A percentile compares a stretch with the other conserved stretches of the same genome.
phyloP scores from a whole-genome alignment of 2,888 invertebrate species.

The Nezara viridula region DNA sequence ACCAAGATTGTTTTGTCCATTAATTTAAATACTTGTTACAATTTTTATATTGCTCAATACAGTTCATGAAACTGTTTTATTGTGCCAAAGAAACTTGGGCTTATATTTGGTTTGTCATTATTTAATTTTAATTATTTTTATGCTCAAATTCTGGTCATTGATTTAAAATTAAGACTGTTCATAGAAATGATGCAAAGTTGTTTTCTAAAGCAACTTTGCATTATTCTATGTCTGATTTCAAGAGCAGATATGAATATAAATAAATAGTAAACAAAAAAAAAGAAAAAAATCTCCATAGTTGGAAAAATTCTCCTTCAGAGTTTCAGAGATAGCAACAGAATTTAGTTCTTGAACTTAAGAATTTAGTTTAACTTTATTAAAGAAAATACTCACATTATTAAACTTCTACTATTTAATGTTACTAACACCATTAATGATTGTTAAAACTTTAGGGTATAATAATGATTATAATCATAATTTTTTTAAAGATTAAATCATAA shows the following conservation, averaged over 20 bases:
- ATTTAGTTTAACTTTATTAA: no score
- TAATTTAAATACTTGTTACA: neutral
- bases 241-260: neutral
- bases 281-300: neutral
- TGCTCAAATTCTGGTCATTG: conserved; percentile 3
- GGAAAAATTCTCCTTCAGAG: neutral
- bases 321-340: neutral
- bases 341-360: neutral
- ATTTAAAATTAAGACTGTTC: neutral
- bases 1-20: conserved; percentile 24
- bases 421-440: neutral
- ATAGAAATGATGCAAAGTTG: neutral
- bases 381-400: neutral
- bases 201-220: neutral
- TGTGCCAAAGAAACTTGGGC: conserved; percentile 54
- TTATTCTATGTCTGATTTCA: neutral
- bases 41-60: conserved; percentile 55
- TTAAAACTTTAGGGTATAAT: neutral
- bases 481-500: neutral
- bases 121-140: neutral
- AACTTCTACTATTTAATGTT: neutral
- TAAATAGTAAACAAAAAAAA: neutral
- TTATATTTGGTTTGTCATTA: neutral
- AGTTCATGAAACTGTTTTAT: conserved; percentile 36
- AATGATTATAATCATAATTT: neutral